Base-by-base conservation (phyloP, 2,797 vertebrate species). In the Rhincodon typus region DNA sequence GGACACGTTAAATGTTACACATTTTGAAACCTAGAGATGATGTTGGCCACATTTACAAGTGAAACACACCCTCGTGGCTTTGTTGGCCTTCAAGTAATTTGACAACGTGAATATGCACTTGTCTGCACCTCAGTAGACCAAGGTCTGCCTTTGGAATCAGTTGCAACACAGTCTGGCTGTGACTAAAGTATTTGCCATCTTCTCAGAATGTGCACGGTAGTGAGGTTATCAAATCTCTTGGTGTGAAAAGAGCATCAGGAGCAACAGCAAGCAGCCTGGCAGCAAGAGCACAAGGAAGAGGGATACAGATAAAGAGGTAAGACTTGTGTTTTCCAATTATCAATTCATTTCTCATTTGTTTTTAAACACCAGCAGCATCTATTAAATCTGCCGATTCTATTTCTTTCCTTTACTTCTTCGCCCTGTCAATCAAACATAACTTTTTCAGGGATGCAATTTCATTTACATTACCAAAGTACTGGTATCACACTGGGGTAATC, bases 261-360 rank as follows among this genome's bases (percentile, higher is more conserved):
- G 94, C 94, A 95, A 95, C 69, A 77, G 94, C 94, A 95, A 95
- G 94, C 42, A 77, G 30, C 69, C 69, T 95, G 94, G 69, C 94
- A 95, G 94, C 94, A 53, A 95, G 30, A 53, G 70, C 70, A 27
- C 19, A 38, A 23, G 67, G 90, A 93, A 93, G 21, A 69, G 62
- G 72, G 94, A 95, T 72, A 95, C 94, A 95, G 94, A 50, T 72
- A 95, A 77, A 95, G 94, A 74, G 46, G 72, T 74, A 95, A 25
- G 69, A 74, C 15, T 95, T 95, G 70, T 42, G 70, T 30, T 77
- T 95, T 77, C 94, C 94, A 95, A 95, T 74, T 95, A 95, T 95
- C 69, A 95, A 53, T 95, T 95, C 94, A 95, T 53, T 50, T 95
- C 46, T 94, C 94, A 34, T 95, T 74, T 77, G 70, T 95, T 77